phyloP scores from a whole-genome alignment of 2,113 vertebrate genomes.

The Asarcornis scutulata region DNA sequence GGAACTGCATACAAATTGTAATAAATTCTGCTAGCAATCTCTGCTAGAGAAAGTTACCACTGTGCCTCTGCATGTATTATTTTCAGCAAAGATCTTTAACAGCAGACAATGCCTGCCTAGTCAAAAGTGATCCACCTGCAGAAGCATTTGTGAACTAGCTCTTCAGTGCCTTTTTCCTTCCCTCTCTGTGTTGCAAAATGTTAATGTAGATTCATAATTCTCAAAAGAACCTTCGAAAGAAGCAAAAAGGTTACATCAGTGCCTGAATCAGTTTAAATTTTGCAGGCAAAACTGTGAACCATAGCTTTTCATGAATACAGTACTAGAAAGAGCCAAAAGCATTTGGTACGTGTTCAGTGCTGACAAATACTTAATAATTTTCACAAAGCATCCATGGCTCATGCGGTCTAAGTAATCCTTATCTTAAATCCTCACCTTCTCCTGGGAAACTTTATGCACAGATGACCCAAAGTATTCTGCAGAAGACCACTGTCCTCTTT shows the following conservation, averaged over 20 bases:
- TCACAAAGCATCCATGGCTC: neutral
- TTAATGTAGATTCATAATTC: neutral
- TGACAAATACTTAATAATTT: slow-evolving; percentile 28
- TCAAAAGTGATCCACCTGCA: neutral
- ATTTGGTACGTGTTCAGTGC: neutral
- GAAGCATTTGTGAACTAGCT: neutral
- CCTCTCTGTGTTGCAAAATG: neutral
- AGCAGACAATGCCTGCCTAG: neutral
- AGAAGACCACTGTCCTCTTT: neutral
- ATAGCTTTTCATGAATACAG: slow-evolving; percentile 24
- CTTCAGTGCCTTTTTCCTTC: neutral
- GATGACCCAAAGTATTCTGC: neutral
- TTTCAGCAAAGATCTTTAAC: neutral
- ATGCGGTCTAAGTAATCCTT: neutral
- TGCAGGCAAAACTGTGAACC: slow-evolving; percentile 12
- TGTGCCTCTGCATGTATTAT: neutral
- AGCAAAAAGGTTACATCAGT: neutral
- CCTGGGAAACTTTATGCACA: neutral
- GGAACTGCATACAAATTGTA: neutral
- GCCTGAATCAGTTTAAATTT: neutral
- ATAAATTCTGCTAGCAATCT: neutral
- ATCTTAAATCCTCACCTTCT: neutral
- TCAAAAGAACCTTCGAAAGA: neutral
- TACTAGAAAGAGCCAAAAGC: neutral
- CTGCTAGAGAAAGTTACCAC: neutral